phyloP scores from a whole-genome alignment of 1,140 invertebrate species.

The Archivesica marissinica region DNA sequence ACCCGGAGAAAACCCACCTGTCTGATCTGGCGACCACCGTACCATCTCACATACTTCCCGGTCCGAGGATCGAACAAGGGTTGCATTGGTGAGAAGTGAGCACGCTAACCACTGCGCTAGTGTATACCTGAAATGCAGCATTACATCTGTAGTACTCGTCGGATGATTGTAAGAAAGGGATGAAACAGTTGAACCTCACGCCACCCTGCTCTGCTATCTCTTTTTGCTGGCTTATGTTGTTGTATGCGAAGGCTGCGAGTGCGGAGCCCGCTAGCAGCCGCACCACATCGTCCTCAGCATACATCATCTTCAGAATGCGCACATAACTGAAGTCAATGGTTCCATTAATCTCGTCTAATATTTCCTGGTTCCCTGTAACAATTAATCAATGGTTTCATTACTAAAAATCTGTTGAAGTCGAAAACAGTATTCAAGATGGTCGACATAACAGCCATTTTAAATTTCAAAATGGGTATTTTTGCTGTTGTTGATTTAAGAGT shows the following conservation, averaged over 20 bases:
- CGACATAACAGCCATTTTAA: no score
- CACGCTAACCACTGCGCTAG: no score
- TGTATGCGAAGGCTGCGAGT: conserved; percentile 82
- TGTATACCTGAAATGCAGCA: conserved; percentile 81
- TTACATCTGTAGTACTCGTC: conserved; percentile 81
- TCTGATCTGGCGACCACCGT: no score
- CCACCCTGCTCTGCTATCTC: conserved; percentile 82
- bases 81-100: no score
- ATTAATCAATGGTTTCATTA: no score
- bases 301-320: conserved; percentile 81
- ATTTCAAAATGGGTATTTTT: no score
- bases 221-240: conserved; percentile 81
- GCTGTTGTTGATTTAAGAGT: no score
- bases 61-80: no score
- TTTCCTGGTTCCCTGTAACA: conserved; percentile 77
- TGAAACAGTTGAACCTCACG: conserved; percentile 81
- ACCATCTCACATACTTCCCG: no score
- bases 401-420: no score
- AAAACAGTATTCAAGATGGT: no score
- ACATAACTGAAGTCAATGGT: conserved; percentile 81
- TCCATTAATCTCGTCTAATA: conserved; percentile 78
- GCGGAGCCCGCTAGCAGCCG: conserved; percentile 80
- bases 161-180: conserved; percentile 79
- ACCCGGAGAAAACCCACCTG: no score
- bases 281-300: conserved; percentile 75